Conservation (phyloP, 2,888 invertebrate genomes). For the Hirtodrosophila confusa region DNA sequence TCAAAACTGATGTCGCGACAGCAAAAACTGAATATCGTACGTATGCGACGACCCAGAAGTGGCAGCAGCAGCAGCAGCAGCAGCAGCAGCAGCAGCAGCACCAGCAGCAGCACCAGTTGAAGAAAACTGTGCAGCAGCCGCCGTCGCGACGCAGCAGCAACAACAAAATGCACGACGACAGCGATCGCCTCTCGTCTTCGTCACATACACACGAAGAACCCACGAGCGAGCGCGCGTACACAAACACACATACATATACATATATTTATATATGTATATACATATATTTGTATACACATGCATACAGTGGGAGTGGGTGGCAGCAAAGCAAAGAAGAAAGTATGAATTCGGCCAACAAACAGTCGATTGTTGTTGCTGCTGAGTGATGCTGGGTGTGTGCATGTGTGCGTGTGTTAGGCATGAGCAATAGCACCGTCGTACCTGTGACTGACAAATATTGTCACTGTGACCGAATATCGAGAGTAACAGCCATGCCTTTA, state of each 20-base stretch:
- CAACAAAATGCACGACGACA: slow-evolving; percentile 55
- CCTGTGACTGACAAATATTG: no score
- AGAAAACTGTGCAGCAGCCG: slow-evolving; percentile 64
- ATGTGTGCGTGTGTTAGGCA: neutral
- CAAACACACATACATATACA: slow-evolving; percentile 20
- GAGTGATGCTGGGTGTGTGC: slow-evolving; percentile 21
- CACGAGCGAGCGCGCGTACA: slow-evolving; percentile 35
- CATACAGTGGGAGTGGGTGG: slow-evolving; percentile 63
- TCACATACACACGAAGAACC: slow-evolving; percentile 46
- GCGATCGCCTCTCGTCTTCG: slow-evolving; percentile 58
- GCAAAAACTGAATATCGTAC: slow-evolving; percentile 76
- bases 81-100: slow-evolving; percentile 35
- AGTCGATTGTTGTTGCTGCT: slow-evolving; percentile 21
- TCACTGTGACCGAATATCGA: no score
- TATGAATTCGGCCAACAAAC: slow-evolving; percentile 61
- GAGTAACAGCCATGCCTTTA: no score
- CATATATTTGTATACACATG: slow-evolving; percentile 17
- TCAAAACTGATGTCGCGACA: slow-evolving; percentile 85
- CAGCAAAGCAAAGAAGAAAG: slow-evolving; percentile 55
- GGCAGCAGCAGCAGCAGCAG: slow-evolving; percentile 31
- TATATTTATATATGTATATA: neutral
- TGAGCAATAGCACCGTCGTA: no score
- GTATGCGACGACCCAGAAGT: slow-evolving; percentile 71
- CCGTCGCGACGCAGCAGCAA: slow-evolving; percentile 18
- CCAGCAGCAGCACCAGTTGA: slow-evolving; percentile 28